Conservation (phyloP, 2,888 invertebrate species). For the Exephanes ischioxanthus region DNA sequence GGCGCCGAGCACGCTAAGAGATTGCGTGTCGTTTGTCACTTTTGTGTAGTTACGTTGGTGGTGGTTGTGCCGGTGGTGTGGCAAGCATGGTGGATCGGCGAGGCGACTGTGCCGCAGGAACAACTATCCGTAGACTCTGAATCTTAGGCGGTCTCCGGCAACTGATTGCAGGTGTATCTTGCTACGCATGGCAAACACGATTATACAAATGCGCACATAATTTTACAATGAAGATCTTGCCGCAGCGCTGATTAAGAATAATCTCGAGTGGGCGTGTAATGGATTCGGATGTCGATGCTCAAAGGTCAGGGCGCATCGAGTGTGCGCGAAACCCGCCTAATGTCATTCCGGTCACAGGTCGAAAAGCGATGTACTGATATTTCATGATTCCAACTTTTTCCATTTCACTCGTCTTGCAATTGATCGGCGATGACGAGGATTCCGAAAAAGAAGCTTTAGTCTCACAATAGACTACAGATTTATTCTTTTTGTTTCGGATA, state of each 20-base stretch:
- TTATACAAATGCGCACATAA: slow-evolving; percentile 5
- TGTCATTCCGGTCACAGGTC: background rate
- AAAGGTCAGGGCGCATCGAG: background rate
- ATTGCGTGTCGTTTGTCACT: slow-evolving; percentile 69
- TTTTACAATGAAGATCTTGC: slow-evolving; percentile 35
- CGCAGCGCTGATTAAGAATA: background rate
- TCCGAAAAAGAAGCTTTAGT: no score
- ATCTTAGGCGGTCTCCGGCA: slow-evolving; percentile 45
- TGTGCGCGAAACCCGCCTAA: no score
- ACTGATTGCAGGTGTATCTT: slow-evolving; percentile 42
- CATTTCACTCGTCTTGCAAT: no score
- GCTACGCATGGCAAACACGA: background rate
- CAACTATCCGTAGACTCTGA: slow-evolving; percentile 40
- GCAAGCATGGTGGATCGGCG: slow-evolving; percentile 13
- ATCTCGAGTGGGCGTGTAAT: slow-evolving; percentile 7
- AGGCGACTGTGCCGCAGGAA: slow-evolving; percentile 13
- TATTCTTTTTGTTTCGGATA: background rate
- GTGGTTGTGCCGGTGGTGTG: slow-evolving; percentile 39
- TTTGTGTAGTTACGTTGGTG: slow-evolving; percentile 63
- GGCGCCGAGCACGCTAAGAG: slow-evolving; percentile 69
- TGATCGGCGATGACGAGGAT: no score
- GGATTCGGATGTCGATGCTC: background rate
- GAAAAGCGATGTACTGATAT: no score
- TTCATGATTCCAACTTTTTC: no score
- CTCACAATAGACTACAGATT: background rate